Conservation (phyloP, 2,888 invertebrate species). For the Drosophila aldrichi region DNA sequence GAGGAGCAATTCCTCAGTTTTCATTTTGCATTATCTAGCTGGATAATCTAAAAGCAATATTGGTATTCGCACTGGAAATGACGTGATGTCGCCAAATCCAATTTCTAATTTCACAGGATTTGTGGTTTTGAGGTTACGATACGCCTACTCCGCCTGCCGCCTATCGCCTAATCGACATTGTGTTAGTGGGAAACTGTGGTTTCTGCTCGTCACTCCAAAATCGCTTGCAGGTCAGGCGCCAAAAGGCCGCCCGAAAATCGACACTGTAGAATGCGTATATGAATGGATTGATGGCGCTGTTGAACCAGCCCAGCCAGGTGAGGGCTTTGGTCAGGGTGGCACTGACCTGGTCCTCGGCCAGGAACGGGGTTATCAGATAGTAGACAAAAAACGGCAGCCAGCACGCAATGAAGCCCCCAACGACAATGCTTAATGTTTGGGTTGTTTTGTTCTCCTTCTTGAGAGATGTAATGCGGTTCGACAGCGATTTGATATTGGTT, state of each 20-base stretch:
- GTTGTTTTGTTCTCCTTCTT: conserved; percentile 95
- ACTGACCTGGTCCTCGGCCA: conserved; percentile 88
- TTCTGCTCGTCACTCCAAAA: conserved; percentile 82
- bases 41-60: conserved; percentile 5
- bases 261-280: conserved; percentile 96
- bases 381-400: conserved; percentile 95
- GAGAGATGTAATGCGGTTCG: conserved; percentile 88
- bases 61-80: conserved; percentile 6
- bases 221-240: conserved; percentile 89
- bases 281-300: conserved; percentile 95
- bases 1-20: neutral
- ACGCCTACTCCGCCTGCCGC: conserved; percentile 58
- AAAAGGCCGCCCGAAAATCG: conserved; percentile 94
- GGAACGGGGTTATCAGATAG: conserved; percentile 92
- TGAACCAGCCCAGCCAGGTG: conserved; percentile 96
- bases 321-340: conserved; percentile 90
- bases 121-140: conserved; percentile 14
- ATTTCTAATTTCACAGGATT: conserved; percentile 21
- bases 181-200: conserved; percentile 82
- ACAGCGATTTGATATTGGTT: conserved; percentile 83
- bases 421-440: conserved; percentile 93
- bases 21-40: conserved; percentile 10
- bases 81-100: conserved; percentile 20
- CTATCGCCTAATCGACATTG: conserved; percentile 85
- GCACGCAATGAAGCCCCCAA: conserved; percentile 94